phyloP scores from a whole-genome alignment of 1,140 invertebrate species.

The Drosophila navojoa region DNA sequence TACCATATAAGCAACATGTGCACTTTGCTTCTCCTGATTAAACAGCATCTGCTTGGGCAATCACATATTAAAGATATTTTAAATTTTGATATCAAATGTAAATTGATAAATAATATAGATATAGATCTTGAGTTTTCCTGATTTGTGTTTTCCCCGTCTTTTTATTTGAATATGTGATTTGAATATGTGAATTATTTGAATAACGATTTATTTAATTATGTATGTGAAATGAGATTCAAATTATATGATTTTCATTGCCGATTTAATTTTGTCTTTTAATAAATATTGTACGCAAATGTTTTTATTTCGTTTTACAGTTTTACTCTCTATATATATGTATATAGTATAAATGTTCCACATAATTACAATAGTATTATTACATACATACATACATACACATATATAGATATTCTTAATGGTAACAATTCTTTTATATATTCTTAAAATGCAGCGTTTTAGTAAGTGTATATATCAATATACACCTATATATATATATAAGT shows the following conservation, averaged over 20 bases:
- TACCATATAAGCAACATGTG: conserved; percentile 17
- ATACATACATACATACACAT: conserved; percentile 8
- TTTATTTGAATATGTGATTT: too few species aligned
- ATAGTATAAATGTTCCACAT: conserved; percentile 48
- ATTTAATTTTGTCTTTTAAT: neutral
- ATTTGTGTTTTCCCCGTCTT: too few species aligned
- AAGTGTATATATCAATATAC: conserved; percentile 17
- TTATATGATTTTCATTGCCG: too few species aligned
- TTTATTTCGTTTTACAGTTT: conserved; percentile 29
- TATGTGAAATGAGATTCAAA: too few species aligned
- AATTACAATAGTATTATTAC: conserved; percentile 43
- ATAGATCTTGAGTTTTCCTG: too few species aligned
- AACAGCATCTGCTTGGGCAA: conserved; percentile 11
- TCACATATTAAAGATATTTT: too few species aligned
- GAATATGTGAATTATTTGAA: too few species aligned
- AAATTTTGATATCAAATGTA: too few species aligned
- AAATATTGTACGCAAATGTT: conserved; percentile 36
- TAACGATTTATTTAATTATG: too few species aligned
- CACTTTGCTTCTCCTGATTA: conserved; percentile 39
- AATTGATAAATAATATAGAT: too few species aligned
- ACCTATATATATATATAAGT: conserved; percentile 50
- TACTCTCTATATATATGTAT: conserved; percentile 33
- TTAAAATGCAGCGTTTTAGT: conserved; percentile 52
- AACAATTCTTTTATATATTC: conserved; percentile 47
- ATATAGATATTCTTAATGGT: conserved; percentile 37